phyloP scores from a whole-genome alignment of 2,888 invertebrate species.

The Onthophagus sagittarius region DNA sequence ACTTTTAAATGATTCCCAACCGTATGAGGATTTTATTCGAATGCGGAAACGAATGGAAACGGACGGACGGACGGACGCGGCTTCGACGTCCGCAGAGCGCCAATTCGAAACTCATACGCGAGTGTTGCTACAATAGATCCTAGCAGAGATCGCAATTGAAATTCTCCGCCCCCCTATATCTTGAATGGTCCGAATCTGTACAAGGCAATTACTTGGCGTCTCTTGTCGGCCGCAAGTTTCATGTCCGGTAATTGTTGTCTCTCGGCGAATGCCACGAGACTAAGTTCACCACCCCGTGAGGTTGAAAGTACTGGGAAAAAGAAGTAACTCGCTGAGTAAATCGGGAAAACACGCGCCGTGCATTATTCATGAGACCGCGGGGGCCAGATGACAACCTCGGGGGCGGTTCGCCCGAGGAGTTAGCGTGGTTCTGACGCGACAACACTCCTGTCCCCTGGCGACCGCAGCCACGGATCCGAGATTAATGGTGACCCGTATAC shows the following conservation, averaged over 20 bases:
- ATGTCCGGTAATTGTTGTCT: slow-evolving; percentile 1
- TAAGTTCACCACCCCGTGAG: neutral
- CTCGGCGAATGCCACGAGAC: neutral
- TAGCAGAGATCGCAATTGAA: slow-evolving; percentile 1
- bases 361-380: slow-evolving; percentile 10
- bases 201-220: slow-evolving; percentile 12
- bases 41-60: neutral
- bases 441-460: slow-evolving; percentile 1
- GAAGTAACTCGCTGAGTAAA: slow-evolving; percentile 9
- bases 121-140: neutral
- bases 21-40: neutral
- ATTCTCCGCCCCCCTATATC: slow-evolving; percentile 3
- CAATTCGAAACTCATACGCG: neutral
- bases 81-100: neutral
- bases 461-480: neutral
- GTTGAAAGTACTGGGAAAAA: neutral
- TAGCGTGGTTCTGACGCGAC: slow-evolving; percentile 7
- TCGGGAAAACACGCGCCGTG: slow-evolving; percentile 11
- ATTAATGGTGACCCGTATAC: neutral
- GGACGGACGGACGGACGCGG: neutral
- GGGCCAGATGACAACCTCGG: slow-evolving; percentile 6
- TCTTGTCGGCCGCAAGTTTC: slow-evolving; percentile 9
- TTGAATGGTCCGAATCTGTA: neutral
- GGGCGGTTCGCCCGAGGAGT: slow-evolving; percentile 1
- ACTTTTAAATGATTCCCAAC: neutral